Evolutionary conservation across 1,140 invertebrate genomes (phyloP), one percentile per base, ranked within the genome.

Genomic region (Nephotettix cincticeps): DNA sequence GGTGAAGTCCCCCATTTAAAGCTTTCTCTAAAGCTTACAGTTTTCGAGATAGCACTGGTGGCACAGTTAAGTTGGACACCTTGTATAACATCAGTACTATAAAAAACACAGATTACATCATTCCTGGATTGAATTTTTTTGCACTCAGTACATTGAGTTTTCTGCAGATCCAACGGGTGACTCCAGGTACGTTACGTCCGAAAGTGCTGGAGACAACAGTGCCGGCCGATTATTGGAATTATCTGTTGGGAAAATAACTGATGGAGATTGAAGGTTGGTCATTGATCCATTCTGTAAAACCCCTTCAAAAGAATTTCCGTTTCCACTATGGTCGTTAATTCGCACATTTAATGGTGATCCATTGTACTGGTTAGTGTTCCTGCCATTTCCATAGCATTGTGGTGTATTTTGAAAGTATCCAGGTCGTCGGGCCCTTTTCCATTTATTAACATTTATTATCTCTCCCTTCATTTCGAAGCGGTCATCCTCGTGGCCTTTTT

Each of bases 401-500:
- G 6, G 47, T 19, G 23, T 9, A 54, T 54, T 54, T 54, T 54
- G 47, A 54, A 4, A 54, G 4, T 3, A n/a, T 54, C 4, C 47
- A 54, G 23, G 4, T 54, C 6, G 47, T n/a, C 47, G 47, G 17
- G 47, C 47, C 23, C 47, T 54, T 54, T 54, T 54, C 47, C 47
- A 54, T 25, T 54, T 54, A 54, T n/a, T 19, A 19, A 54, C 6
- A 54, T 25, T 54, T 54, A 54, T 54, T 25, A 54, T 54, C 23
- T 54, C 47, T n/a, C 47, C 47, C 19, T 54, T 54, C 47, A 54
- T 54, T n/a, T 54, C 47, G 19, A 54, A n/a, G 4, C 47, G 47
- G 47, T 54, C 47, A 54, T 54, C 47, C 23, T 54, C 47, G n/a
- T 54, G 47, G 3, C 4, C 23, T 54, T 54, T 54, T 54, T 54